Percentiles rank a stretch among this genome's conserved stretches.
These are phyloP conservation scores for Wiebesia pumilae DNA, from an alignment of 1,140 invertebrate genomes.

Conservation along the genomic window DNA sequence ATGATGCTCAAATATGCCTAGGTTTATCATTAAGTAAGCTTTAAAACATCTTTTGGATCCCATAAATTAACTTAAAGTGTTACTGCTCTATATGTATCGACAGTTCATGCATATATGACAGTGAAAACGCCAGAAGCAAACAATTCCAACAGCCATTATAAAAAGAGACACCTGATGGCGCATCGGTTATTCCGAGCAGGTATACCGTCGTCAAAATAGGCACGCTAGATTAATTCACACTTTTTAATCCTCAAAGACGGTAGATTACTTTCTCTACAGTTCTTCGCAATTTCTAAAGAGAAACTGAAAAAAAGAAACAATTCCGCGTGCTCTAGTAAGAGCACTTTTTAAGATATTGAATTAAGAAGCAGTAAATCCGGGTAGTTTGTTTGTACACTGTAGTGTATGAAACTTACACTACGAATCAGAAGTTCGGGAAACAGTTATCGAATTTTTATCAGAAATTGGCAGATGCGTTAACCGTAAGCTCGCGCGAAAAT, in stretches of 20 bases:
- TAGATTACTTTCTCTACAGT: background rate
- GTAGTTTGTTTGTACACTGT: background rate
- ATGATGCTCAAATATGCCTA: too few species aligned
- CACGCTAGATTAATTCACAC: background rate
- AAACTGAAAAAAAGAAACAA: background rate
- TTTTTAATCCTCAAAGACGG: background rate
- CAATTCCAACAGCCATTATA: background rate
- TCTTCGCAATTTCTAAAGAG: background rate
- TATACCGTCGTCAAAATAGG: background rate
- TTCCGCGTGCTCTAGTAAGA: background rate
- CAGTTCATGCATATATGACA: too few species aligned
- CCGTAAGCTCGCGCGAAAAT: too few species aligned
- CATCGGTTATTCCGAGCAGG: background rate
- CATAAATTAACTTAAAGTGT: background rate
- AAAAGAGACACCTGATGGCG: background rate
- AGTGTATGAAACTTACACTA: background rate
- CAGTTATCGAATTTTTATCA: background rate
- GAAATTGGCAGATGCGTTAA: too few species aligned
- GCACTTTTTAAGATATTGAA: background rate
- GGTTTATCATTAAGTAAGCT: too few species aligned
- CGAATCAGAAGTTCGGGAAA: background rate
- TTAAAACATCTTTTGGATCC: background rate
- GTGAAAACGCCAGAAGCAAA: background rate
- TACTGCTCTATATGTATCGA: background rate
- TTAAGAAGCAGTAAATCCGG: too few species aligned